Percentiles rank a stretch among this genome's conserved stretches.
Conservation (phyloP, 2,113 vertebrate species). For the Riparia riparia region DNA sequence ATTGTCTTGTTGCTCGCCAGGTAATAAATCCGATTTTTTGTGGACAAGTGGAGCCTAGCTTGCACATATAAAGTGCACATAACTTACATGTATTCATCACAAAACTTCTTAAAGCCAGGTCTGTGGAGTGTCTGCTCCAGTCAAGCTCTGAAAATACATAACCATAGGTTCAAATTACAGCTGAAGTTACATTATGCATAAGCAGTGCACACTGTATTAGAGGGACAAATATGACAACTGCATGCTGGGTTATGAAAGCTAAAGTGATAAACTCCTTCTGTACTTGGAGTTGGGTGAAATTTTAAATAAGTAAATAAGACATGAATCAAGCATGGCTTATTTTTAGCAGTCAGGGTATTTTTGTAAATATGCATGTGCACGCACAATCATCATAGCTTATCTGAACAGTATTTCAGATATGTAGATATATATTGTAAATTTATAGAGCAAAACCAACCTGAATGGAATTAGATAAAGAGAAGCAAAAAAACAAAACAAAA, state of each 20-base stretch:
- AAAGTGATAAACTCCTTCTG: fast-evolving
- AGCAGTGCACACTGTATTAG: neutral
- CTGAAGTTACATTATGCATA: neutral
- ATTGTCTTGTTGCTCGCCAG: neutral
- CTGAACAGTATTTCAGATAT: neutral
- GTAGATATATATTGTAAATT: neutral
- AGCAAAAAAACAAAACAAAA: neutral
- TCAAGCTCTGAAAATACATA: neutral
- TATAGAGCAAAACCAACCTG: neutral
- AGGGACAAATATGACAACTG: neutral
- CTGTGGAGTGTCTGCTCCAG: neutral
- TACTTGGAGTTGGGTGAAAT: neutral
- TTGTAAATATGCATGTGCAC: too few species aligned
- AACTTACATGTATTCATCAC: neutral
- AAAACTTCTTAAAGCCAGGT: neutral
- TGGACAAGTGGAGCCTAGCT: neutral
- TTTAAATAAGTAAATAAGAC: neutral
- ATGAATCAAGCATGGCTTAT: neutral
- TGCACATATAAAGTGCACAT: neutral
- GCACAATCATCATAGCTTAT: neutral
- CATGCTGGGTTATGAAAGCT: neutral
- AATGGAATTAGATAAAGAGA: neutral
- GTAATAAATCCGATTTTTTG: neutral
- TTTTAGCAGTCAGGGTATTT: neutral
- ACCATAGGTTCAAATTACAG: neutral